These are phyloP conservation scores for Xylota segnis DNA, from an alignment of 2,888 invertebrate genomes.

Conservation along the genomic window DNA sequence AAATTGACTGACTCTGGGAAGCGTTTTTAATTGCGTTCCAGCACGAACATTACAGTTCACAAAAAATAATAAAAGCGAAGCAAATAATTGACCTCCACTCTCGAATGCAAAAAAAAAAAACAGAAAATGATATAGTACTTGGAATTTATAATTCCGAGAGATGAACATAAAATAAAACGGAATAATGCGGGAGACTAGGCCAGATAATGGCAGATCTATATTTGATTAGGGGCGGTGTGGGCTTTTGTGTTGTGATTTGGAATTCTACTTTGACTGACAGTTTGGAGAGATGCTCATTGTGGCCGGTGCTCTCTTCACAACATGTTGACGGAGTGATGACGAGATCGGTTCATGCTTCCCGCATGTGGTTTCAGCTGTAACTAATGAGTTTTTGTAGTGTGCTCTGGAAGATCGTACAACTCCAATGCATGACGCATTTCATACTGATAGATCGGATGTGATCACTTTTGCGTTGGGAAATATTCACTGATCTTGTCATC, in stretches of 20 bases:
- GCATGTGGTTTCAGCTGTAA: conserved; percentile 10
- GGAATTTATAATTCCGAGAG: conserved; percentile 46
- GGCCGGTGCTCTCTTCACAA: background rate
- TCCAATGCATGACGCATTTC: too few species aligned
- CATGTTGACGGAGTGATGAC: conserved; percentile 6
- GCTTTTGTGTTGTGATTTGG: conserved; percentile 17
- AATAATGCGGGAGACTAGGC: conserved; percentile 14
- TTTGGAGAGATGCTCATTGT: background rate
- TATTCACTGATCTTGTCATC: too few species aligned
- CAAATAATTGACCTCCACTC: conserved; percentile 65
- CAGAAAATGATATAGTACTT: conserved; percentile 24
- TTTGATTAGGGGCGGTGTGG: conserved; percentile 46
- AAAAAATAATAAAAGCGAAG: conserved; percentile 37
- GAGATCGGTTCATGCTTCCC: conserved; percentile 5
- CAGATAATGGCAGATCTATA: conserved; percentile 59
- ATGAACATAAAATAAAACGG: conserved; percentile 5
- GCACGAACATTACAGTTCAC: conserved; percentile 31
- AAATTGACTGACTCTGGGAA: conserved; percentile 63
- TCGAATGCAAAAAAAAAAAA: conserved; percentile 40
- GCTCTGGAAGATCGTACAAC: too few species aligned
- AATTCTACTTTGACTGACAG: conserved; percentile 9
- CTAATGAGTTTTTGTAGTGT: background rate
- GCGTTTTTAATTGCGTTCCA: conserved; percentile 55
- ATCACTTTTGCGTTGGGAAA: too few species aligned
- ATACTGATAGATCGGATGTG: too few species aligned